Conservation (phyloP, 2,113 vertebrate species). For the Bettongia penicillata region DNA sequence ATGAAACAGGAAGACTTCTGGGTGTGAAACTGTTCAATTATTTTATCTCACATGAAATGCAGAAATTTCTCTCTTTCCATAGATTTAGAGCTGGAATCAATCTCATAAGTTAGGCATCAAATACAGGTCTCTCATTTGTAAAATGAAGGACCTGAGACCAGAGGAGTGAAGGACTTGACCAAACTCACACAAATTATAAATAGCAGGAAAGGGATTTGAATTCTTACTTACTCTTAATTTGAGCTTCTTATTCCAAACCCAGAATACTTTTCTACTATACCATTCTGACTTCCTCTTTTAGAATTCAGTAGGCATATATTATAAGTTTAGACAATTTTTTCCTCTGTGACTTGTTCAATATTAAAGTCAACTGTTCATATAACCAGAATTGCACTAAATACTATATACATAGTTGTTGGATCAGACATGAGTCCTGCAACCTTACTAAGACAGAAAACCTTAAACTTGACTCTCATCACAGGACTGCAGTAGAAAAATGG, state of each 20-base stretch:
- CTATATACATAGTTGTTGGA: background rate
- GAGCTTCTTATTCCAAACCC: background rate
- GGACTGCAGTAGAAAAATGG: background rate
- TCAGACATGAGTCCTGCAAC: background rate
- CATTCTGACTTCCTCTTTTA: background rate
- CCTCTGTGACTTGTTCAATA: background rate
- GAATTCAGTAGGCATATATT: background rate
- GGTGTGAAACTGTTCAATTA: slow-evolving; percentile 52
- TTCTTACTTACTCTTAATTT: too few species aligned
- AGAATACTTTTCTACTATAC: background rate
- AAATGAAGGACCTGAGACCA: background rate
- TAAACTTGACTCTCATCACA: background rate
- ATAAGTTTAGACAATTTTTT: background rate
- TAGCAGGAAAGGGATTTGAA: background rate
- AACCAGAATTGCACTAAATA: background rate
- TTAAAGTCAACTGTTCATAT: background rate
- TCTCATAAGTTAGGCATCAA: background rate
- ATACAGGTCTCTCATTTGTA: background rate
- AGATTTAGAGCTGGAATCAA: background rate
- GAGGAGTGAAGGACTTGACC: background rate
- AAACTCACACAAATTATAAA: background rate
- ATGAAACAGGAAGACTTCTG: slow-evolving; percentile 31
- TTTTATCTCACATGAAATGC: slow-evolving; percentile 56
- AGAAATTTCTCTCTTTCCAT: background rate
- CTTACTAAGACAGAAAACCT: background rate